phyloP scores from a whole-genome alignment of 1,140 invertebrate genomes.

The Epicauta chinensis region DNA sequence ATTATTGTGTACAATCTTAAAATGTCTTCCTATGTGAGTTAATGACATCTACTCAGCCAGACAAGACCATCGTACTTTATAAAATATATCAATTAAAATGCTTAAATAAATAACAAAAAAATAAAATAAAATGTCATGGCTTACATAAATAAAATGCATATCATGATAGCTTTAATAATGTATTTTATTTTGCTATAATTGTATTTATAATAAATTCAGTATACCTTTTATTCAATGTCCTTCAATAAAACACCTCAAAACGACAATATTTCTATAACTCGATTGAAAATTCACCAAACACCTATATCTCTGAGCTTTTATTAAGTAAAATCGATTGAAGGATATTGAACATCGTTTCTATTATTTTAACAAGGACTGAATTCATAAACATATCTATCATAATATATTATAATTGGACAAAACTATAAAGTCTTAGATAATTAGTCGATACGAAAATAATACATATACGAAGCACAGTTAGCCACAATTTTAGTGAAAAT shows the following conservation, averaged over 20 bases:
- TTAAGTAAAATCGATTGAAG: constrained; percentile 1
- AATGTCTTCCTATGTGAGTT: constrained; percentile 33
- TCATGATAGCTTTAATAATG: constrained; percentile 29
- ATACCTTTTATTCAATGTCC: constrained; percentile 13
- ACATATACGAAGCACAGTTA: constrained; percentile 27
- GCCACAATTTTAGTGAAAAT: constrained; percentile 13
- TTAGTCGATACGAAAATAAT: constrained; percentile 20
- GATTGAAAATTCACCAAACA: neutral
- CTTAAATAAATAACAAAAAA: constrained; percentile 9
- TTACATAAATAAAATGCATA: constrained; percentile 29
- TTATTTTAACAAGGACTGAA: constrained; percentile 25
- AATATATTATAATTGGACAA: constrained; percentile 11
- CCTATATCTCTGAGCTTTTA: neutral
- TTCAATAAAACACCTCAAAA: constrained; percentile 8
- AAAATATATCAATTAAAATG: constrained; percentile 6
- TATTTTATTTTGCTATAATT: constrained; percentile 17
- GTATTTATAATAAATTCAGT: constrained; percentile 8
- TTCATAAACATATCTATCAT: constrained; percentile 26
- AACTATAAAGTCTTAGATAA: constrained; percentile 16
- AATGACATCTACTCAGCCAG: constrained; percentile 22
- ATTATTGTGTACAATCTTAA: constrained; percentile 29
- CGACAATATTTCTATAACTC: neutral
- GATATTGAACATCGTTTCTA: constrained; percentile 12
- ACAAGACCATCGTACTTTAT: constrained; percentile 16
- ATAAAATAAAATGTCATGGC: constrained; percentile 22